Conservation (phyloP, 2,888 invertebrate genomes). For the Leptopterna dolabrata region DNA sequence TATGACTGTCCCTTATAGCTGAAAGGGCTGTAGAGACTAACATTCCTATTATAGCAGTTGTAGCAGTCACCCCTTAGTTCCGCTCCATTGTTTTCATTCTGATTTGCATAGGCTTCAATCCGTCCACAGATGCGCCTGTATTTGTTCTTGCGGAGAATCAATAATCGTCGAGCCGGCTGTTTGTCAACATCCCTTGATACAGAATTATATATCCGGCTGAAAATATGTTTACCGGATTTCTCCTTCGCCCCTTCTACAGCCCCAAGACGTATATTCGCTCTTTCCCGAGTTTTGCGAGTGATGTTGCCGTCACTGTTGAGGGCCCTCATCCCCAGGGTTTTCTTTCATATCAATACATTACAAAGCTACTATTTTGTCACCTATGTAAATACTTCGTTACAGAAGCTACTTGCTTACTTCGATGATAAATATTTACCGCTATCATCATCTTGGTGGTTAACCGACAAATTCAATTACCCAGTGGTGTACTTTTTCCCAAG, state of each 20-base stretch:
- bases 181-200: slow-evolving; percentile 43
- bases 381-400: too few relatives aligned
- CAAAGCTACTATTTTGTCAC: too few relatives aligned
- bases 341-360: too few relatives aligned
- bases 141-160: slow-evolving; percentile 29
- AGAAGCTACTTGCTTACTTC: too few relatives aligned
- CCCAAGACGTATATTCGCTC: background rate
- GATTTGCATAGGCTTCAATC: slow-evolving; percentile 42
- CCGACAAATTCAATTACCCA: too few relatives aligned
- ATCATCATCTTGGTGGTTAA: too few relatives aligned
- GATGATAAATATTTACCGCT: too few relatives aligned
- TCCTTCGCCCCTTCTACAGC: background rate
- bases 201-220: slow-evolving; percentile 30
- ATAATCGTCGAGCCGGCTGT: slow-evolving; percentile 39
- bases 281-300: background rate
- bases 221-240: slow-evolving; percentile 24
- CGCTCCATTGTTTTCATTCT: slow-evolving; percentile 35
- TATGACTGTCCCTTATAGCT: background rate
- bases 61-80: slow-evolving; percentile 27
- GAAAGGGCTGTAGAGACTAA: background rate
- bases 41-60: background rate
- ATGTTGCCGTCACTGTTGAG: background rate
- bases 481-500: too few relatives aligned
- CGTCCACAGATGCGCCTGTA: slow-evolving; percentile 44
- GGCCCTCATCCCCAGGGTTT: background rate